Percentiles rank a stretch among this genome's conserved stretches.
Evolutionary conservation across 2,797 vertebrate species (phyloP).

Genomic region (Eupleurogrammus muticus): DNA sequence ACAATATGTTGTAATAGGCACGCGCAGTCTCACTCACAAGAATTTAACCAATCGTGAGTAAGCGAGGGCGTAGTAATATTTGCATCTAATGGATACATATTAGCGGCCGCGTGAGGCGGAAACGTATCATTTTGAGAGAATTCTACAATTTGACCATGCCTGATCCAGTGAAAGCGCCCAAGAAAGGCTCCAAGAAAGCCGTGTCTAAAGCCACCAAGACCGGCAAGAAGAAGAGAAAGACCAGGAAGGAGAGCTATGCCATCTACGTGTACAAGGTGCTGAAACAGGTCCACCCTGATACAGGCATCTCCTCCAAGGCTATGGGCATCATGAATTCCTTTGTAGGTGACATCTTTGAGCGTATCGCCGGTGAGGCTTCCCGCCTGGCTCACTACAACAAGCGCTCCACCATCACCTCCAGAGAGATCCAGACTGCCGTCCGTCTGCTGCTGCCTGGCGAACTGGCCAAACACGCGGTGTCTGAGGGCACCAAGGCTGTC

Average conservation of each 20-base stretch:
- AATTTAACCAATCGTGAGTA: too few relatives aligned
- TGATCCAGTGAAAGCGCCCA: not conserved
- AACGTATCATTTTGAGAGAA: too few relatives aligned
- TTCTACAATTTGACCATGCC: not conserved
- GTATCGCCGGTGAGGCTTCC: not conserved
- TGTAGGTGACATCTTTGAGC: not conserved
- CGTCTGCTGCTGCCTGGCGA: not conserved
- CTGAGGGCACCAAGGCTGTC: not conserved
- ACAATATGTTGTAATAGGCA: too few relatives aligned
- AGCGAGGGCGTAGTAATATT: too few relatives aligned
- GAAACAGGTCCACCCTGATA: not conserved
- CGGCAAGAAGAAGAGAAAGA: not conserved
- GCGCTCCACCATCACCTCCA: not conserved
- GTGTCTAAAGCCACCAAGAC: not conserved
- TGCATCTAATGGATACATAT: too few relatives aligned
- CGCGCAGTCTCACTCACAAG: too few relatives aligned
- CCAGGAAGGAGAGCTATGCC: not conserved
- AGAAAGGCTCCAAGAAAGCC: not conserved
- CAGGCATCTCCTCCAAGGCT: not conserved
- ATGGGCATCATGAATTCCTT: not conserved
- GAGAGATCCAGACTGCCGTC: not conserved
- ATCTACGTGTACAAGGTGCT: not conserved
- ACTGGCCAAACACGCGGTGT: not conserved
- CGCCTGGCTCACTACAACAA: not conserved
- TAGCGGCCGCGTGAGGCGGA: too few relatives aligned